A percentile compares a stretch with the other conserved stretches of the same genome.
phyloP scores from a whole-genome alignment of 2,113 vertebrate genomes.

The Eleginops maclovinus region DNA sequence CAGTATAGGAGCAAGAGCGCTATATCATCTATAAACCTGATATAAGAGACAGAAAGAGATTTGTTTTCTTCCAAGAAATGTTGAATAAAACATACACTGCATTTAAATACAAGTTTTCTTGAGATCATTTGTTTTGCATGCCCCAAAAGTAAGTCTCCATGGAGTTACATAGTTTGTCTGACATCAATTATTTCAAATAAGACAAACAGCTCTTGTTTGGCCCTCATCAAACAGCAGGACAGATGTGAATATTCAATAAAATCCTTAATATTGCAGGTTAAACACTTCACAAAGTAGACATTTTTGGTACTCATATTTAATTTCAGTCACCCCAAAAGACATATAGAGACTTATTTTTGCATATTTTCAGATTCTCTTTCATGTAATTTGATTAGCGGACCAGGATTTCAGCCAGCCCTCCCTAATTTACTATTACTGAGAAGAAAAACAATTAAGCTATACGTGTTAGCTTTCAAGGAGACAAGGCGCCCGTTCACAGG shows the following conservation, averaged over 20 bases:
- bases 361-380: constrained; percentile 48
- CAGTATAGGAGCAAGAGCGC: constrained; percentile 24
- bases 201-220: constrained; percentile 69
- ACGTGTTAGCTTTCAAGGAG: constrained; percentile 63
- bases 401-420: constrained; percentile 53
- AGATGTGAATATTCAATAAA: constrained; percentile 70
- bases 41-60: constrained; percentile 23
- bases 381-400: constrained; percentile 69
- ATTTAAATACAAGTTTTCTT: constrained; percentile 35
- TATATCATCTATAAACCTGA: constrained; percentile 41
- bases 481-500: constrained; percentile 40
- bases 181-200: constrained; percentile 73
- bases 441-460: constrained; percentile 74
- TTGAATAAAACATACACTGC: constrained; percentile 54
- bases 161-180: constrained; percentile 64
- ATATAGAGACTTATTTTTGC: constrained; percentile 21
- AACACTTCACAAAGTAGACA: constrained; percentile 30
- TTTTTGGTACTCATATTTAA: constrained; percentile 36
- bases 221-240: constrained; percentile 54
- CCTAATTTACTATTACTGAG: constrained; percentile 59
- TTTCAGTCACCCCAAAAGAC: constrained; percentile 29
- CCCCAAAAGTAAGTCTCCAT: constrained; percentile 52
- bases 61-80: constrained; percentile 30
- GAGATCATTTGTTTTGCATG: constrained; percentile 67
- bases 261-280: constrained; percentile 50